Evolutionary conservation across 2,888 invertebrate species (phyloP), one percentile per base, ranked within the genome.

Genomic region (Parnassius orleans): DNA sequence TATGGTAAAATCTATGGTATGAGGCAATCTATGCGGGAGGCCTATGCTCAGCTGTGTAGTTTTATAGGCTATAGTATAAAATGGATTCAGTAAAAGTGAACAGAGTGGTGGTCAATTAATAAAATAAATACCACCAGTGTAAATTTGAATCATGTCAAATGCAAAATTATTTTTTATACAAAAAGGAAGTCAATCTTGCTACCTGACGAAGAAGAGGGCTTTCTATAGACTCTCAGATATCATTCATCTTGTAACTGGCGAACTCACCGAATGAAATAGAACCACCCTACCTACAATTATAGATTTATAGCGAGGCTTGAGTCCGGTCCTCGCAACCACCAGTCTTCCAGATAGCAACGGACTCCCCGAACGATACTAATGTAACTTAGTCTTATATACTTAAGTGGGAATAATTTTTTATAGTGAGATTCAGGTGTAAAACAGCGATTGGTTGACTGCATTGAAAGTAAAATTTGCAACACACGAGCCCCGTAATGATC

Each of bases 161-260:
- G 2, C 1, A 19, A 19, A 19, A 19, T 19, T 19, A 19, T 19
- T 19, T 19, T 19, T 19, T 19, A 19, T 19, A 19, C 2, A 62
- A 87, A 87, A 88, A 86, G 89, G 86, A 86, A 89, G 89, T 87
- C 89, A 83, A 88, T 76, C 87, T 87, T 88, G 87, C 82, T 83
- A 87, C n/a, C n/a, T n/a, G n/a, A 86, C 67, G 89, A 89, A 89
- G 89, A 89, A 86, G 86, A 87, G 87, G 78, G 83, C 76, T 75
- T 77, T 80, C 74, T 70, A 76, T 71, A 69, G 68, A 71, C 66
- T 51, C 66, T 67, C 74, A 73, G 72, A 61, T 63, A 71, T 66
- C 67, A 19, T 19, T 19, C 69, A 71, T 68, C 69, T 66, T 71
- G 64, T 71, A 64, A 69, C 78, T 70, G 72, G 70, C 77, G 75